phyloP scores from a whole-genome alignment of 2,113 vertebrate species.

The Pao palembangensis region DNA sequence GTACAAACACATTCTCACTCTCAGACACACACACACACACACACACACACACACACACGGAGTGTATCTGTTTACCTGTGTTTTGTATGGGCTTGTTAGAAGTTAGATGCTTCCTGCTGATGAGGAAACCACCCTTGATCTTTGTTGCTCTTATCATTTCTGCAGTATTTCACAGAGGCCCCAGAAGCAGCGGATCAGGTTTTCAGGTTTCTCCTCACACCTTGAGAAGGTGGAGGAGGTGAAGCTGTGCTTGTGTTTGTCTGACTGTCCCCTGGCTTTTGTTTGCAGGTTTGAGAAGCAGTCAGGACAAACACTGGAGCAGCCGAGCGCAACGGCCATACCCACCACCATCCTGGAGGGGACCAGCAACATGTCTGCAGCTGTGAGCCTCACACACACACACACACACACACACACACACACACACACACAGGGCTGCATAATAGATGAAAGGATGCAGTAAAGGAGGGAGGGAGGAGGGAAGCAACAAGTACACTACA shows the following conservation, averaged over 20 bases:
- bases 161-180: no score
- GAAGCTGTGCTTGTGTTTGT: neutral
- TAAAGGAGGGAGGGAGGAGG: neutral
- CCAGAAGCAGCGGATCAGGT: no score
- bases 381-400: constrained; percentile 55
- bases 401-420: constrained; percentile 26
- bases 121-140: neutral
- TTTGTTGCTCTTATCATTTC: no score
- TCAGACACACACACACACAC: constrained; percentile 1
- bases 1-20: no score
- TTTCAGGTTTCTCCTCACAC: no score
- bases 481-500: constrained; percentile 11
- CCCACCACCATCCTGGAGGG: constrained; percentile 69
- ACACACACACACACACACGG: constrained; percentile 2
- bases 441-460: neutral
- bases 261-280: neutral
- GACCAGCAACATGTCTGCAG: constrained; percentile 71
- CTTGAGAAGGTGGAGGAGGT: no score
- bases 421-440: neutral
- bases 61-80: constrained; percentile 35
- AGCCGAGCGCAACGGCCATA: constrained; percentile 56
- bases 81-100: constrained; percentile 42
- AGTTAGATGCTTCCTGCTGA: neutral
- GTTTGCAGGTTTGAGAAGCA: constrained; percentile 64
- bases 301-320: constrained; percentile 37